Conservation (phyloP, 1,140 invertebrate species). For the Steinernema feltiae region DNA sequence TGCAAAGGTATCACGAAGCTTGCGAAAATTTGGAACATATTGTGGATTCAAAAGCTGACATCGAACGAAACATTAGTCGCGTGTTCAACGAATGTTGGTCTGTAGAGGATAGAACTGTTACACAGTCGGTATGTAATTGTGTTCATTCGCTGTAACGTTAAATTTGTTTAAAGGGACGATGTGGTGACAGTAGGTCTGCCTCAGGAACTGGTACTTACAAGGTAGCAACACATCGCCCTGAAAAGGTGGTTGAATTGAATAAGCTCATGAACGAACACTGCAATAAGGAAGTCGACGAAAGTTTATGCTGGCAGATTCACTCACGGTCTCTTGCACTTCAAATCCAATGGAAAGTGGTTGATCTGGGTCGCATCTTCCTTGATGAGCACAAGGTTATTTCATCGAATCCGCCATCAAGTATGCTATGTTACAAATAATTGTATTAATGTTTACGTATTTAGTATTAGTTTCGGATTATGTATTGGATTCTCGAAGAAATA, state of each 20-base stretch:
- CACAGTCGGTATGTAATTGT: background rate
- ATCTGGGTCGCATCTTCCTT: background rate
- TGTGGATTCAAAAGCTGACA: background rate
- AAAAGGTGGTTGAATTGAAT: background rate
- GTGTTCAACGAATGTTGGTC: constrained; percentile 1
- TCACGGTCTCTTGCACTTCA: background rate
- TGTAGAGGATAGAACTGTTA: background rate
- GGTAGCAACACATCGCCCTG: background rate
- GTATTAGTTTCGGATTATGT: background rate
- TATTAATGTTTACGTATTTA: background rate
- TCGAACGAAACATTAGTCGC: background rate
- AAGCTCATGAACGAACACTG: background rate
- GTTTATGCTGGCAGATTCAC: background rate
- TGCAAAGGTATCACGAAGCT: background rate
- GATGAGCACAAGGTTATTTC: background rate
- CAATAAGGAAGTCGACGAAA: background rate
- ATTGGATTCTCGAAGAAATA: background rate
- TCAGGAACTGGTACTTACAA: background rate
- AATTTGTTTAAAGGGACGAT: background rate
- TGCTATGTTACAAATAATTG: background rate
- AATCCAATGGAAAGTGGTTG: background rate
- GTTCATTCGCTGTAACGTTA: background rate
- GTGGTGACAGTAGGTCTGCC: background rate
- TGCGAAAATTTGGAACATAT: background rate
- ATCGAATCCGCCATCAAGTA: background rate